phyloP scores from a whole-genome alignment of 2,888 invertebrate species.

The Salpingus planirostris region DNA sequence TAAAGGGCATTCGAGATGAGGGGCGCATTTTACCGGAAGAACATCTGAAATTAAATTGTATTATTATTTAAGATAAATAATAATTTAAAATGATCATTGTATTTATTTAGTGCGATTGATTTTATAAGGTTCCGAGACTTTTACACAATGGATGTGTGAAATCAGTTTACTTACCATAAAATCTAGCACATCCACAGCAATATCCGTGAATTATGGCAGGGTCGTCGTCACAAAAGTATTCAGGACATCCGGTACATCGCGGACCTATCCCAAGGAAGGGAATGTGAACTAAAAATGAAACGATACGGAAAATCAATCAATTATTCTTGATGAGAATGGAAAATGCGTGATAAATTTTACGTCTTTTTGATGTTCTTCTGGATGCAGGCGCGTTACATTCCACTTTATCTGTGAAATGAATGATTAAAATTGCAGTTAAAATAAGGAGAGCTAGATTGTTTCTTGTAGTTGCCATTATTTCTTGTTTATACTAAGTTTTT shows the following conservation, averaged over 20 bases:
- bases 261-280: conserved; percentile 47
- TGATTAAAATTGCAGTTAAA: no score
- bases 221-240: conserved; percentile 51
- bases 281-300: conserved; percentile 42
- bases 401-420: no score
- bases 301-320: no score
- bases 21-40: conserved; percentile 49
- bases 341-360: no score
- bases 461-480: no score
- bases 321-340: no score
- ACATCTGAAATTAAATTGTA: conserved; percentile 43
- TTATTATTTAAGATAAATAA: no score
- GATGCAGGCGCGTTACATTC: no score
- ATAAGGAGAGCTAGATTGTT: no score
- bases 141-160: conserved; percentile 49
- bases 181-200: conserved; percentile 55
- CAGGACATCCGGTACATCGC: conserved; percentile 50
- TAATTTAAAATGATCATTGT: no score
- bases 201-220: conserved; percentile 53
- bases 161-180: conserved; percentile 41
- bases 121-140: conserved; percentile 6
- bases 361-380: no score
- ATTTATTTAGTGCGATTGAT: conserved; percentile 1
- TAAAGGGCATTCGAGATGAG: conserved; percentile 48
- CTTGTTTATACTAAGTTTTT: no score